A percentile compares a stretch with the other conserved stretches of the same genome.
These are phyloP conservation scores for Melinaea marsaeus DNA, from an alignment of 2,888 invertebrate species.

Conservation along the genomic window DNA sequence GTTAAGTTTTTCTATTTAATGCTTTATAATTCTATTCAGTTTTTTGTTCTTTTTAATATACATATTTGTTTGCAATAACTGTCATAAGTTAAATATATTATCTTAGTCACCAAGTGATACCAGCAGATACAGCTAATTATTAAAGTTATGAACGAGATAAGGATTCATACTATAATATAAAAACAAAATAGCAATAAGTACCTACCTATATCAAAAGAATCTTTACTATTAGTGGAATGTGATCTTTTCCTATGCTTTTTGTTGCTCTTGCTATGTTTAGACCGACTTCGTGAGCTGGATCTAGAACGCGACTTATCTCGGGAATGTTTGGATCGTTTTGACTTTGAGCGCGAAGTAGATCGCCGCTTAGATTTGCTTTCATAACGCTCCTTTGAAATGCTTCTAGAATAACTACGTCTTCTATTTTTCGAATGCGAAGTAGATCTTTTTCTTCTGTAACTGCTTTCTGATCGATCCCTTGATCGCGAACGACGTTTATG, in stretches of 20 bases:
- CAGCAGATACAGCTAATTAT: neutral
- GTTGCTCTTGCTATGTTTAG: slow-evolving; percentile 50
- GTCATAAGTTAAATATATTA: too few relatives aligned
- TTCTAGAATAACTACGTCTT: slow-evolving; percentile 62
- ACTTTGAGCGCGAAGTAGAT: slow-evolving; percentile 54
- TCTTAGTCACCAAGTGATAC: too few relatives aligned
- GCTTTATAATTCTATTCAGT: too few relatives aligned
- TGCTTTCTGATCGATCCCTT: slow-evolving; percentile 60
- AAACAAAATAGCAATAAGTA: slow-evolving; percentile 28
- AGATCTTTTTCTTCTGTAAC: slow-evolving; percentile 56
- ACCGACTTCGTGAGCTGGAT: slow-evolving; percentile 57
- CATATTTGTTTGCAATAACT: too few relatives aligned
- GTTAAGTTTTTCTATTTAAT: too few relatives aligned
- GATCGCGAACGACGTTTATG: slow-evolving; percentile 63
- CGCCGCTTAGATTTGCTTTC: slow-evolving; percentile 58
- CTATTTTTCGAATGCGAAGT: slow-evolving; percentile 54
- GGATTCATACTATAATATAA: too few relatives aligned
- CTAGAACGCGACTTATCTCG: slow-evolving; percentile 54
- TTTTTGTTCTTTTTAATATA: too few relatives aligned
- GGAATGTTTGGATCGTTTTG: slow-evolving; percentile 45
- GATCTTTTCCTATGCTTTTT: slow-evolving; percentile 56
- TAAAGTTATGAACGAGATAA: neutral
- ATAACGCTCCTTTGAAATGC: slow-evolving; percentile 64
- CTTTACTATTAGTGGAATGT: slow-evolving; percentile 57
- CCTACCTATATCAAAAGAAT: slow-evolving; percentile 68